These are phyloP conservation scores for Thripadectes ignobilis DNA, from an alignment of 2,797 vertebrate genomes.

Conservation along the genomic window DNA sequence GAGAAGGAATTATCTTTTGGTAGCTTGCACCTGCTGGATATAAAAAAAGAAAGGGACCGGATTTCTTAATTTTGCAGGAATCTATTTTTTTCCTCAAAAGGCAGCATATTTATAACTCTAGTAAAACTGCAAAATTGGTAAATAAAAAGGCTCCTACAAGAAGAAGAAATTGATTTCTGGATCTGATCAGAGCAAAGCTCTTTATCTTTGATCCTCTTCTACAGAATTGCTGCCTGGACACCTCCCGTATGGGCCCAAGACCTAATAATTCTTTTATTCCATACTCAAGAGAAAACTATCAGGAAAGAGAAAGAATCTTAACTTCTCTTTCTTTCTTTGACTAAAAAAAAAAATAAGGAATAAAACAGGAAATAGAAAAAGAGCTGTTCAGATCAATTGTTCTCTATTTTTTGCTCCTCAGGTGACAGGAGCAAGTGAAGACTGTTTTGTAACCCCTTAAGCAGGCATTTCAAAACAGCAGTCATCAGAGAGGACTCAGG, in stretches of 20 bases:
- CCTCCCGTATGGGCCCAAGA: not conserved
- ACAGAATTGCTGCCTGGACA: not conserved
- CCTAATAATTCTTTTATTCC: not conserved
- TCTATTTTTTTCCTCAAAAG: not conserved
- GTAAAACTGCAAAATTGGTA: not conserved
- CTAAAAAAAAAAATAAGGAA: not conserved
- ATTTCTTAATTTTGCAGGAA: slow-evolving; percentile 42
- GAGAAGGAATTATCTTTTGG: slow-evolving; percentile 29
- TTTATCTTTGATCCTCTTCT: slow-evolving; percentile 38
- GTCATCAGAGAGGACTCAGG: not conserved
- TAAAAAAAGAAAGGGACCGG: not conserved
- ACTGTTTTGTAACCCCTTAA: not conserved
- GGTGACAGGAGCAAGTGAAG: not conserved
- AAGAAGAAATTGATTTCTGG: slow-evolving; percentile 37
- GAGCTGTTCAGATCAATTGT: not conserved
- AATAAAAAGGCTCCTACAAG: not conserved
- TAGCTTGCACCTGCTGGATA: slow-evolving; percentile 14
- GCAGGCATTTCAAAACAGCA: not conserved
- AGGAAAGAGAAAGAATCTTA: not conserved
- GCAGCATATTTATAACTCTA: not conserved
- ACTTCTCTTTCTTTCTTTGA: not conserved
- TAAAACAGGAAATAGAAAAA: not conserved
- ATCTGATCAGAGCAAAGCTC: not conserved
- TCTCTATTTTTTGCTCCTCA: not conserved
- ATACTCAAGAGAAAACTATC: not conserved